Evolutionary conservation across 2,888 invertebrate genomes (phyloP).

Genomic region (Aphelenchoides bicaudatus): DNA sequence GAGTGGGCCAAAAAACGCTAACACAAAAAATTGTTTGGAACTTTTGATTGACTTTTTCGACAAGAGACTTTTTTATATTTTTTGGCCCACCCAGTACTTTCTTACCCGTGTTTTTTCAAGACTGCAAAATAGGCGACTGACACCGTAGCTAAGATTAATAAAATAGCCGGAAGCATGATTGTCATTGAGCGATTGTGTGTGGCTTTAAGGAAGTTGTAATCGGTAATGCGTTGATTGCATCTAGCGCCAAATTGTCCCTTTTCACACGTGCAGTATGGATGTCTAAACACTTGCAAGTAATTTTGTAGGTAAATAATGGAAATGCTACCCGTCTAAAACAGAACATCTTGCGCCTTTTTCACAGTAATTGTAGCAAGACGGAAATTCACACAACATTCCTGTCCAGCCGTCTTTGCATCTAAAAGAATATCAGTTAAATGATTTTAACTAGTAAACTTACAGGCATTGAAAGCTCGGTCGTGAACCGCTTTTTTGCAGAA

Average conservation of each 20-base stretch:
- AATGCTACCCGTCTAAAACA: background rate
- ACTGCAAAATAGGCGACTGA: background rate
- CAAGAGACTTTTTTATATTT: no score
- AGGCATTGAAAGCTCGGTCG: no score
- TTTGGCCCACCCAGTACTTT: no score
- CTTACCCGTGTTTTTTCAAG: background rate
- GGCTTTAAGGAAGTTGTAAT: no score
- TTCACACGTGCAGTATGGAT: background rate
- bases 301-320: no score
- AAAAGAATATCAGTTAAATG: no score
- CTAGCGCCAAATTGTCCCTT: background rate
- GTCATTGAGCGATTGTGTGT: background rate
- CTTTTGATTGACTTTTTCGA: no score
- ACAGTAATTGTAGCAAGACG: conserved; percentile 1
- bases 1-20: no score
- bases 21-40: no score
- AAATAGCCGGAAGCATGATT: background rate
- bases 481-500: no score
- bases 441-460: no score
- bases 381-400: background rate
- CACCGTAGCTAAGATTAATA: background rate
- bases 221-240: background rate
- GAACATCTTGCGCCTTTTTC: background rate
- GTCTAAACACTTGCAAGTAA: no score
- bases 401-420: background rate